Percentiles rank a stretch among this genome's conserved stretches.
Evolutionary conservation across 1,140 invertebrate species (phyloP).

Genomic region (Cephus cinctus): DNA sequence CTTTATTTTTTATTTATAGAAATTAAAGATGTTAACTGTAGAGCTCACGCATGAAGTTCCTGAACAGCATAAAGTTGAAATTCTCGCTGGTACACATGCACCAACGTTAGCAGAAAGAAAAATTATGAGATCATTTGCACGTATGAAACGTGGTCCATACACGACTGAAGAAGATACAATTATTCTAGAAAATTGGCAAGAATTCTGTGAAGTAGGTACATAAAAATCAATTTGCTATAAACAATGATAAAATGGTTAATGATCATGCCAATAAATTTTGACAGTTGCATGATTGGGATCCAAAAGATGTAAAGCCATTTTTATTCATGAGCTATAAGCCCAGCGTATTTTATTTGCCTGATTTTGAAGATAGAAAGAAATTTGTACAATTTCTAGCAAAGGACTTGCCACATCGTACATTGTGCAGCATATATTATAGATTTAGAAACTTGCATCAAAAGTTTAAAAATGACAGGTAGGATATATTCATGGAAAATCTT

Average conservation of each 20-base stretch:
- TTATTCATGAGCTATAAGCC: slow-evolving; percentile 19
- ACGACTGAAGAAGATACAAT: slow-evolving; percentile 35
- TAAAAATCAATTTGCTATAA: slow-evolving; percentile 5
- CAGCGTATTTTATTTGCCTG: slow-evolving; percentile 24
- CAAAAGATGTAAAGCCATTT: slow-evolving; percentile 28
- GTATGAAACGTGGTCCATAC: slow-evolving; percentile 32
- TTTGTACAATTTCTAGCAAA: slow-evolving; percentile 46
- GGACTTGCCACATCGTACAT: slow-evolving; percentile 38
- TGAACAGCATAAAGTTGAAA: slow-evolving; percentile 42
- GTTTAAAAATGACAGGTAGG: slow-evolving; percentile 17
- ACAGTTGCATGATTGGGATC: slow-evolving; percentile 40
- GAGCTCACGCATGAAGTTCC: slow-evolving; percentile 35
- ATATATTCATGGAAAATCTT: background rate
- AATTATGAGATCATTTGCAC: slow-evolving; percentile 28
- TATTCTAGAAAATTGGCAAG: slow-evolving; percentile 42
- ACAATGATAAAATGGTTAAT: slow-evolving; percentile 11
- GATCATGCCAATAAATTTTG: background rate
- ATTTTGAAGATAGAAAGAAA: slow-evolving; percentile 28
- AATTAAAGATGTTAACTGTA: slow-evolving; percentile 28
- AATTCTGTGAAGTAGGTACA: slow-evolving; percentile 42
- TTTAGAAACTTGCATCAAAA: slow-evolving; percentile 29
- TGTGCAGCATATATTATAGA: slow-evolving; percentile 39
- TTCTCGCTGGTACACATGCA: slow-evolving; percentile 15
- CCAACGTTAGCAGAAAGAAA: slow-evolving; percentile 17
- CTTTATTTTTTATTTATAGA: slow-evolving; percentile 25